Percentiles rank a stretch among this genome's conserved stretches.
phyloP scores from a whole-genome alignment of 1,140 invertebrate genomes.

The Heliconius congener region DNA sequence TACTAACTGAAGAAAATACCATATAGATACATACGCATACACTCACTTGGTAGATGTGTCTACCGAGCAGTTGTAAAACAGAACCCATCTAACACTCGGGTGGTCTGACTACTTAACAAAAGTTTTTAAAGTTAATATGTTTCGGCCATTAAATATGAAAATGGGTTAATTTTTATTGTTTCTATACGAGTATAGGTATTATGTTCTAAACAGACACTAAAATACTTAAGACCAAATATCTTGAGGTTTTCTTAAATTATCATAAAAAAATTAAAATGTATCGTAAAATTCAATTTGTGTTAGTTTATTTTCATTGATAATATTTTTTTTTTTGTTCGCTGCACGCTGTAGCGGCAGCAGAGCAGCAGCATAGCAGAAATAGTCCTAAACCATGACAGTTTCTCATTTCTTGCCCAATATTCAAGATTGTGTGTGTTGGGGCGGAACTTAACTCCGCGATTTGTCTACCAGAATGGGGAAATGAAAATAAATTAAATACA shows the following conservation, averaged over 20 bases:
- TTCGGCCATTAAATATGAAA: slow-evolving; percentile 8
- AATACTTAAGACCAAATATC: neutral
- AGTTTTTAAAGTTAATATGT: neutral
- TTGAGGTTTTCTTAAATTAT: neutral
- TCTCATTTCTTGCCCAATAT: no score
- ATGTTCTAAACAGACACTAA: slow-evolving; percentile 10
- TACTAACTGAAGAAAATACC: no score
- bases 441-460: no score
- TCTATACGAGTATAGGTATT: neutral
- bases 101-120: neutral
- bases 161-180: slow-evolving; percentile 21
- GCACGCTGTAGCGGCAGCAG: no score
- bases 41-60: no score
- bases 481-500: no score
- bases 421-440: no score
- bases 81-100: neutral
- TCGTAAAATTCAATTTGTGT: neutral
- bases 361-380: no score
- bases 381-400: no score
- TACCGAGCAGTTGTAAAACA: neutral
- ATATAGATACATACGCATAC: no score
- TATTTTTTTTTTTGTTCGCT: no score
- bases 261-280: neutral
- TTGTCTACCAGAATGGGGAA: no score
- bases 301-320: neutral